A percentile compares a stretch with the other conserved stretches of the same genome.
Evolutionary conservation across 2,888 invertebrate genomes (phyloP).

Genomic region (Ophion obscuratus): DNA sequence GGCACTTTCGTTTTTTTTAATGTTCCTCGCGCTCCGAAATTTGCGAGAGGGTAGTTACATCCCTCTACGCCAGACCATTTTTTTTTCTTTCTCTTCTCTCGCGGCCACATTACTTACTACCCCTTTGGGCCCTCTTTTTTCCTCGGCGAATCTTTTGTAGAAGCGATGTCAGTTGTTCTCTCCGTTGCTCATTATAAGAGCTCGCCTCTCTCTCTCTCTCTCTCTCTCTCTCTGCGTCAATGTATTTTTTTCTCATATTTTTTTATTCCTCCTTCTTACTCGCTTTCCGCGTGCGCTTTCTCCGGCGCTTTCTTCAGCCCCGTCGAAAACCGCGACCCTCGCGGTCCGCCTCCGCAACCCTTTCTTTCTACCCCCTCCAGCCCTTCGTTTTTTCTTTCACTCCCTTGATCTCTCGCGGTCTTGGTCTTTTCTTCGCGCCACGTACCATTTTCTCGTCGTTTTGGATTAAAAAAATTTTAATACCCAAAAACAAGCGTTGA

Average conservation of each 20-base stretch:
- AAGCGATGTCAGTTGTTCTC: constrained; percentile 50
- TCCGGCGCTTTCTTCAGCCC: constrained; percentile 54
- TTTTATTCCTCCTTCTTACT: not conserved
- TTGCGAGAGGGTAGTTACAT: not conserved
- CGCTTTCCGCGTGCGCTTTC: constrained; percentile 22
- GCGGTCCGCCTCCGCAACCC: constrained; percentile 39
- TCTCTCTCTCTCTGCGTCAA: not conserved
- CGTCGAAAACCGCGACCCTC: constrained; percentile 45
- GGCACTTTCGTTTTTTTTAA: too few relatives aligned
- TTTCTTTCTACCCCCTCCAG: constrained; percentile 57
- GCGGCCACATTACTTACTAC: constrained; percentile 2
- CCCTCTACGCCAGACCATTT: not conserved
- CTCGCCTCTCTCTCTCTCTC: constrained; percentile 19
- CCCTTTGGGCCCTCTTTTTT: constrained; percentile 23
- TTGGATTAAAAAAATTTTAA: too few relatives aligned
- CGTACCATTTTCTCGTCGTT: not conserved
- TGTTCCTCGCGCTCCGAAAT: too few relatives aligned
- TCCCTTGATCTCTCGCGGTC: constrained; percentile 35
- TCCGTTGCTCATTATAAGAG: constrained; percentile 62
- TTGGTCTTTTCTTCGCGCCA: not conserved
- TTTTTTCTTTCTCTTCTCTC: not conserved
- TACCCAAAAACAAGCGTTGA: not conserved
- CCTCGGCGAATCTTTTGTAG: constrained; percentile 47
- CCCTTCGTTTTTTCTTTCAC: not conserved
- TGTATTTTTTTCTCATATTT: constrained; percentile 28